Percentiles rank a stretch among this genome's conserved stretches.
Evolutionary conservation across 2,888 invertebrate species (phyloP).

Genomic region (Pseudococcus longispinus): DNA sequence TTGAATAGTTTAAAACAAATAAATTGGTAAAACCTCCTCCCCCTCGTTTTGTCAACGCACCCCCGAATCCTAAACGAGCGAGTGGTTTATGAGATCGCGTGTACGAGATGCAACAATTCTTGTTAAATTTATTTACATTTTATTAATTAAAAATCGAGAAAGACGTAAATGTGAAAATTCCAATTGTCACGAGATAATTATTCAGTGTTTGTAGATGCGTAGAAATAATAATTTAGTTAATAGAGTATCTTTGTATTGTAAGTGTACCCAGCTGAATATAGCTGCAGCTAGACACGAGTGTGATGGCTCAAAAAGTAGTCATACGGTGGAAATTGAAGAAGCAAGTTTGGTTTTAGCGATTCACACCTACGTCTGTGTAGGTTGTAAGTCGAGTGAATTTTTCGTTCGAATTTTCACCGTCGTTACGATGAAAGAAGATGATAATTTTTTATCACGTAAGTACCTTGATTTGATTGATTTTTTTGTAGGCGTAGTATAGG

Average conservation of each 20-base stretch:
- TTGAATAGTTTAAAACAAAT: background rate
- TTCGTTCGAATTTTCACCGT: background rate
- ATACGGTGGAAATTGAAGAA: conserved; percentile 18
- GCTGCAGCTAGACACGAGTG: background rate
- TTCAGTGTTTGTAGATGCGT: background rate
- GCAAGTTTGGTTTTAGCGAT: conserved; percentile 27
- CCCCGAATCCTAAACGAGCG: too few species aligned
- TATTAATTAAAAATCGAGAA: background rate
- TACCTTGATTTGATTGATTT: background rate
- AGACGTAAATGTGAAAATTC: background rate
- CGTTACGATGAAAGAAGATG: conserved; percentile 15
- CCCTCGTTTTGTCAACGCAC: background rate
- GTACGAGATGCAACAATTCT: background rate
- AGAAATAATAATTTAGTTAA: conserved; percentile 4
- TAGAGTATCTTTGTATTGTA: background rate
- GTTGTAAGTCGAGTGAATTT: background rate
- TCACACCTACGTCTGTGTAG: background rate
- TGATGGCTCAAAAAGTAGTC: conserved; percentile 11
- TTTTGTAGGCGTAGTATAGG: background rate
- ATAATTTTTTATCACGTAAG: background rate
- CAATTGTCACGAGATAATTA: background rate
- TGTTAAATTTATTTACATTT: background rate
- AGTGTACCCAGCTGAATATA: background rate
- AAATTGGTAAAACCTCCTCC: background rate
- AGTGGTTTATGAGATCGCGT: background rate